Conservation (phyloP, 2,888 invertebrate species). For the Drosophila putrida region DNA sequence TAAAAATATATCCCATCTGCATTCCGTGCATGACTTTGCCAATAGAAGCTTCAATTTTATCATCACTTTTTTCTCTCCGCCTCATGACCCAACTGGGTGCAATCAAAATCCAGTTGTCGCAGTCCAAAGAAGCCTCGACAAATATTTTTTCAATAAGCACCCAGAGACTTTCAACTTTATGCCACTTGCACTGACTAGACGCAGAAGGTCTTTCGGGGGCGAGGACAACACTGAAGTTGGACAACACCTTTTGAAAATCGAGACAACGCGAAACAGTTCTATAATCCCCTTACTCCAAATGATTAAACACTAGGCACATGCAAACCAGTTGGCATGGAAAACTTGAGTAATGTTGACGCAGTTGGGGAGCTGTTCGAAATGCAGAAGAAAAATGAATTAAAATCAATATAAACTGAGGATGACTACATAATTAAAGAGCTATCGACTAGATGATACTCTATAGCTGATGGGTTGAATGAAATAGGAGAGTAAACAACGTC, state of each 20-base stretch:
- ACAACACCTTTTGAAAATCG: constrained; percentile 57
- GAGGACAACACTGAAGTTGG: background rate
- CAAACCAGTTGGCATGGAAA: constrained; percentile 19
- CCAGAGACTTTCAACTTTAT: constrained; percentile 48
- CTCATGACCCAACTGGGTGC: constrained; percentile 12
- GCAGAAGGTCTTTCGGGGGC: background rate
- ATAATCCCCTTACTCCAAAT: constrained; percentile 29
- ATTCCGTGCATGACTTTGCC: constrained; percentile 49
- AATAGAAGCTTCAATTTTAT: constrained; percentile 51
- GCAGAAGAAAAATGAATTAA: constrained; percentile 61
- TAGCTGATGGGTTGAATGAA: no score
- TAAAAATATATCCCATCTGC: constrained; percentile 44
- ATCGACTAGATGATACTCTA: constrained; percentile 3
- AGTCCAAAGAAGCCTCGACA: constrained; percentile 38
- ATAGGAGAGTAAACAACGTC: no score
- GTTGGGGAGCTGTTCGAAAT: constrained; percentile 41
- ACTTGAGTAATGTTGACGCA: constrained; percentile 48
- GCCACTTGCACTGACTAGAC: constrained; percentile 39
- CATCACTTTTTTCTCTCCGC: constrained; percentile 18
- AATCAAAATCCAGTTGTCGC: constrained; percentile 57
- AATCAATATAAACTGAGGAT: constrained; percentile 60
- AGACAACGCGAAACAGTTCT: constrained; percentile 48
- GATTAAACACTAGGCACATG: constrained; percentile 65
- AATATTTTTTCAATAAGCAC: constrained; percentile 51
- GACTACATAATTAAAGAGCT: background rate